Percentiles rank a stretch among this genome's conserved stretches.
Conservation (phyloP, 1,140 invertebrate species). For the Bombus difficillimus region DNA sequence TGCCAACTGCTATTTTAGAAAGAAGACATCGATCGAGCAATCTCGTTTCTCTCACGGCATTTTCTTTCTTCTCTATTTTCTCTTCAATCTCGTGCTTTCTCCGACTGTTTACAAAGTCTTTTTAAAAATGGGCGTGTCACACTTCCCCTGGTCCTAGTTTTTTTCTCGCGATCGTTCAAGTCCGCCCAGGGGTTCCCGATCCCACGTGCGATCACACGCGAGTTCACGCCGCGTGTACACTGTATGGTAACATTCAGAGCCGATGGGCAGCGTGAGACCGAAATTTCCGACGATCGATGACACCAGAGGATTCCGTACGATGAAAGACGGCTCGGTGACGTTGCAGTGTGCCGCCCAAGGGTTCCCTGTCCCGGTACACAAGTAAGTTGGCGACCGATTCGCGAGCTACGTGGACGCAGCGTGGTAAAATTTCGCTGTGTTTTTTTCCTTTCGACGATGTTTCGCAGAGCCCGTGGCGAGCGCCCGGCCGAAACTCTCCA, state of each 20-base stretch:
- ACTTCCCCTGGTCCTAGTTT: not conserved
- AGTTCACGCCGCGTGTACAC: not conserved
- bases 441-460: conserved; percentile 4
- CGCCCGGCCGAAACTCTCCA: conserved; percentile 87
- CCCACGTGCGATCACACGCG: not conserved
- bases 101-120: too few species aligned
- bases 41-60: too few species aligned
- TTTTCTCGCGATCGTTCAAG: not conserved
- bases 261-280: conserved; percentile 87
- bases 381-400: conserved; percentile 77
- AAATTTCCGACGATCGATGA: conserved; percentile 86
- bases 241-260: conserved; percentile 84
- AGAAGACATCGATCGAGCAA: too few species aligned
- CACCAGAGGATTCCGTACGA: conserved; percentile 70
- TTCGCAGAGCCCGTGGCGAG: conserved; percentile 86
- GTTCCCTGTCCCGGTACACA: conserved; percentile 86
- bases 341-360: conserved; percentile 86
- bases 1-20: too few species aligned
- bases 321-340: conserved; percentile 85
- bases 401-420: too few species aligned
- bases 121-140: too few species aligned
- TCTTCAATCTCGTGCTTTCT: too few species aligned
- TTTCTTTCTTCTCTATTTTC: too few species aligned
- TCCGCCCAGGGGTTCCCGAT: conserved; percentile 54
- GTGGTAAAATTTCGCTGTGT: conserved; percentile 18